These are phyloP conservation scores for Drosophila infuscata DNA, from an alignment of 2,888 invertebrate genomes.

Conservation along the genomic window DNA sequence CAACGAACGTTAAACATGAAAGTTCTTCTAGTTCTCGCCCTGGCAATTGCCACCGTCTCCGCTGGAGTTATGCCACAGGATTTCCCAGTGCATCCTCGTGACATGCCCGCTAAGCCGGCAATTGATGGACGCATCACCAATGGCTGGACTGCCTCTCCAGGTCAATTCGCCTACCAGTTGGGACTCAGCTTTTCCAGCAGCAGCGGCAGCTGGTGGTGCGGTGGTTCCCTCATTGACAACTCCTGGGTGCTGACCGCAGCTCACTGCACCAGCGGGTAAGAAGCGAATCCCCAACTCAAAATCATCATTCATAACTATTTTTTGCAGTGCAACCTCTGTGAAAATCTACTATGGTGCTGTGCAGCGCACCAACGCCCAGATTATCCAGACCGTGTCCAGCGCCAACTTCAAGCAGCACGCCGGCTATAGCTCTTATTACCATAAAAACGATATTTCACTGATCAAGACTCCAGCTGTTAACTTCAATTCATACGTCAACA, in stretches of 20 bases:
- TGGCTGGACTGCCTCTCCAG: slow-evolving; percentile 60
- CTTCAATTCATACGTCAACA: slow-evolving; percentile 44
- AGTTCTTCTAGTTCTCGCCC: slow-evolving; percentile 65
- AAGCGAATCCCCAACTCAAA: neutral
- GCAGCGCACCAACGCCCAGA: slow-evolving; percentile 67
- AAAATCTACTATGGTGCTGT: slow-evolving; percentile 73
- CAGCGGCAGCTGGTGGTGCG: slow-evolving; percentile 73
- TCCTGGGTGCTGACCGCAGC: slow-evolving; percentile 77
- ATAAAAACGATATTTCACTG: slow-evolving; percentile 79
- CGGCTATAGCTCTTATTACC: slow-evolving; percentile 62
- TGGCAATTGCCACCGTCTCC: slow-evolving; percentile 69
- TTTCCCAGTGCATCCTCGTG: slow-evolving; percentile 62
- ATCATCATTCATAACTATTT: too few species aligned
- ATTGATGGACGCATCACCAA: slow-evolving; percentile 77
- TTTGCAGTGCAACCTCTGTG: slow-evolving; percentile 64
- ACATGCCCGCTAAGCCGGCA: slow-evolving; percentile 38
- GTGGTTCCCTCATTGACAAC: slow-evolving; percentile 74
- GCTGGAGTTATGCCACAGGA: slow-evolving; percentile 57
- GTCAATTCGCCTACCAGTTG: slow-evolving; percentile 79
- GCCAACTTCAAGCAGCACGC: slow-evolving; percentile 83
- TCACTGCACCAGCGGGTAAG: slow-evolving; percentile 79
- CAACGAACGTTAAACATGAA: slow-evolving; percentile 61
- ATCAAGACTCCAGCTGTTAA: slow-evolving; percentile 60
- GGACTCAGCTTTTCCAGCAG: slow-evolving; percentile 67
- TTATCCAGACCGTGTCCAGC: slow-evolving; percentile 62